Conservation (phyloP, 2,888 invertebrate species). For the Eupeodes luniger region DNA sequence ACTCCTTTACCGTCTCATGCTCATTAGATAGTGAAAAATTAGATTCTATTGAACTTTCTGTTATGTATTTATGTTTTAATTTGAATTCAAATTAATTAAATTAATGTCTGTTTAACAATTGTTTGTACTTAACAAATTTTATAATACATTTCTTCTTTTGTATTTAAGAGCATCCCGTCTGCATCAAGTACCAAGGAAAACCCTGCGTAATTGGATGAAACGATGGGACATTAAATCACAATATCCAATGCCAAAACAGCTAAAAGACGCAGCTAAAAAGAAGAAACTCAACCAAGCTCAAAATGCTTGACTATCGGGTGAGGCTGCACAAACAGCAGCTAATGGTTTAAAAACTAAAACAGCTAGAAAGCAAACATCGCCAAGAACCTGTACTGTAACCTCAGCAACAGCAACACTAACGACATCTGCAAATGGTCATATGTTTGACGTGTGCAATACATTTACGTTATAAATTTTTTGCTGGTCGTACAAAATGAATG, state of each 20-base stretch:
- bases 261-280: constrained; percentile 86
- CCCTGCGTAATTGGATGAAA: constrained; percentile 87
- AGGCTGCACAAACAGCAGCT: neutral
- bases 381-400: constrained; percentile 57
- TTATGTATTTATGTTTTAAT: too few relatives aligned
- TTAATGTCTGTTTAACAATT: too few relatives aligned
- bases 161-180: constrained; percentile 86
- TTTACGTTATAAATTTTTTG: neutral
- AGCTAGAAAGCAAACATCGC: constrained; percentile 37
- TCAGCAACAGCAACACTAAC: constrained; percentile 55
- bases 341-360: neutral
- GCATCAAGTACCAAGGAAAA: constrained; percentile 86
- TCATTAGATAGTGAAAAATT: too few relatives aligned
- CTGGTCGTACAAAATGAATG: too few relatives aligned
- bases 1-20: too few relatives aligned
- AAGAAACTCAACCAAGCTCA: constrained; percentile 54
- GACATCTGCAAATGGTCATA: constrained; percentile 15
- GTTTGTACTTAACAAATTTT: neutral
- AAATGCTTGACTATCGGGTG: constrained; percentile 40
- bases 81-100: too few relatives aligned
- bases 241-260: constrained; percentile 86
- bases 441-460: constrained; percentile 6
- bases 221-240: constrained; percentile 87
- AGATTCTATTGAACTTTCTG: too few relatives aligned
- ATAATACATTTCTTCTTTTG: neutral